Evolutionary conservation across 2,888 invertebrate species (phyloP), one percentile per base, ranked within the genome.

Genomic region (Tetranychus truncatus): DNA sequence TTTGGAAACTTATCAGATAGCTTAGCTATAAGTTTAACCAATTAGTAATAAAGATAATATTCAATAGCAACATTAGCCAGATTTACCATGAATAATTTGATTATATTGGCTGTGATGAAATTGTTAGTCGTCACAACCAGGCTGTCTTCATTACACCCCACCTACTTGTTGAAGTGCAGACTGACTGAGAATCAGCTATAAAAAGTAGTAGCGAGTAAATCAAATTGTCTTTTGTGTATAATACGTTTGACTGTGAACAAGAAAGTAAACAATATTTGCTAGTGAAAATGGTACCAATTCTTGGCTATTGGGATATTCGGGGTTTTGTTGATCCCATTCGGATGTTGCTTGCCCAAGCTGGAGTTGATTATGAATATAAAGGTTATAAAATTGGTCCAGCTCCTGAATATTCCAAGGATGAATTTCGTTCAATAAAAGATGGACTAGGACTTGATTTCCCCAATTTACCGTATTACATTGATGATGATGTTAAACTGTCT

Each of bases 381-480:
- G 11, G 9, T 5, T 69, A 69, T 21, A 80, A 81, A 20, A 81
- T 80, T 77, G 84, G 84, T 2, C 81, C 82, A 78, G 82, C 81
- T 65, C 84, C 84, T 11, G 81, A 81, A 2, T 84, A 78, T 79
- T 84, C 83, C 78, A 80, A 81, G 77, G 81, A 82, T 6, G 79
- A 79, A 7, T 83, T 83, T 83, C 74, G 77, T 0, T 79, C 80
- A 45, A 81, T 80, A 6, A 83, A 83, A 76, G 69, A 77, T 66
- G 79, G 78, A 0, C 78, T 83, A 15, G 82, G 81, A 6, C 78
- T 84, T 34, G 81, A 80, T 46, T 83, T 83, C 75, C 82, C 83
- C 15, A 84, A 83, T 80, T 82, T 83, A 79, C 83, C 83, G 3
- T 83, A 82, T 77, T 82, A 81, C 76, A 81, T 83, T 66, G 82